phyloP scores from a whole-genome alignment of 2,113 vertebrate species.

The Semnornis frantzii region DNA sequence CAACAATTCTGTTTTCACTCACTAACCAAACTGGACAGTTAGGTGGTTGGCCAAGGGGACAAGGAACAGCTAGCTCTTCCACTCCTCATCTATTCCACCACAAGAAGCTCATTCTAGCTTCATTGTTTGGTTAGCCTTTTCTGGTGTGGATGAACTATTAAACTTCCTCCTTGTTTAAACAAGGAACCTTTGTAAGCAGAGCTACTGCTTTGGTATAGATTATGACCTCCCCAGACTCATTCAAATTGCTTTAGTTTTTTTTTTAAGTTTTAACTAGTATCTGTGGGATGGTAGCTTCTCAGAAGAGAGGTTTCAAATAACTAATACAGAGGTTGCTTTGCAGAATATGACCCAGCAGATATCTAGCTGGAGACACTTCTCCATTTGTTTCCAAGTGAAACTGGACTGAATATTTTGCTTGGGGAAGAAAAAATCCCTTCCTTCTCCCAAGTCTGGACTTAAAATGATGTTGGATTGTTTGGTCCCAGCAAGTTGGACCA shows the following conservation, averaged over 20 bases:
- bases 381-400: neutral
- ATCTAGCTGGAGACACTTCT: neutral
- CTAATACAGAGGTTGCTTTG: neutral
- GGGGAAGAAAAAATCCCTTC: neutral
- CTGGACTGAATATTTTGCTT: neutral
- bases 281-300: neutral
- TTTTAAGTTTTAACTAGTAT: neutral
- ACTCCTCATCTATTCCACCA: neutral
- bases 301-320: neutral
- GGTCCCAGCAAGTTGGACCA: neutral
- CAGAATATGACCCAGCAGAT: neutral
- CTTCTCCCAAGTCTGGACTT: neutral
- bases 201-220: neutral
- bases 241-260: neutral
- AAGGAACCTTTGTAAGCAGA: neutral
- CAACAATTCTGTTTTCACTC: neutral
- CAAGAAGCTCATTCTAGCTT: neutral
- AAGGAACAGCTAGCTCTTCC: neutral
- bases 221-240: neutral
- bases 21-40: neutral
- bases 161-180: neutral
- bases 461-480: neutral
- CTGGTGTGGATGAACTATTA: neutral
- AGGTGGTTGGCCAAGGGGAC: neutral
- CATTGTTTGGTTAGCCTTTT: neutral